Evolutionary conservation across 2,797 vertebrate species (phyloP).

Genomic region (Crax fasciolata): DNA sequence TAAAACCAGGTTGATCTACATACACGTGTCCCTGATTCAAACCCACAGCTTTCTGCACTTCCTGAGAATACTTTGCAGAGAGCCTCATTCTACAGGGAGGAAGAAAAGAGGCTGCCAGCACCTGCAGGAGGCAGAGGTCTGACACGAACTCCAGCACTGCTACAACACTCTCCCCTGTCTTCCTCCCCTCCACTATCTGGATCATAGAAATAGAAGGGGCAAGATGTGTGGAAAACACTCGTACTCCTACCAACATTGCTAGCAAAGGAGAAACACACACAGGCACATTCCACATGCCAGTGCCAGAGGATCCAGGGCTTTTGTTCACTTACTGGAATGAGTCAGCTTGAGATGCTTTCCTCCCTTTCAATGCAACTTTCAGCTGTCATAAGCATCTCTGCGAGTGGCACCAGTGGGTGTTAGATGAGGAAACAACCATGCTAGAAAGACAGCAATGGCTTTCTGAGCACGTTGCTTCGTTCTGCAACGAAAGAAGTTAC

Average conservation of each 20-base stretch:
- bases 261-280: neutral
- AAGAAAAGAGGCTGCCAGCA: neutral
- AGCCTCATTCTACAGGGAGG: neutral
- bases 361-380: conserved; percentile 19
- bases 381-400: conserved; percentile 28
- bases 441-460: neutral
- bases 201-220: rapidly evolving
- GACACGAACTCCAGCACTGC: neutral
- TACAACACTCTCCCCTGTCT: rapidly evolving
- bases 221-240: neutral
- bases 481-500: neutral
- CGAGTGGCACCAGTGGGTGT: conserved; percentile 23
- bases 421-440: neutral
- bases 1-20: neutral
- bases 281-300: neutral
- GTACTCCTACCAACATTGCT: neutral
- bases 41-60: neutral
- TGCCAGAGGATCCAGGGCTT: neutral
- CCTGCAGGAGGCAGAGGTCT: neutral
- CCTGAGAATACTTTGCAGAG: neutral
- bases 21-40: neutral
- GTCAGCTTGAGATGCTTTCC: conserved; percentile 33
- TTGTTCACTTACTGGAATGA: neutral
- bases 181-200: rapidly evolving
- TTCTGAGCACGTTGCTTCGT: conserved; percentile 26